Evolutionary conservation across 2,113 vertebrate genomes (phyloP).

Genomic region (Hystrix brachyura): DNA sequence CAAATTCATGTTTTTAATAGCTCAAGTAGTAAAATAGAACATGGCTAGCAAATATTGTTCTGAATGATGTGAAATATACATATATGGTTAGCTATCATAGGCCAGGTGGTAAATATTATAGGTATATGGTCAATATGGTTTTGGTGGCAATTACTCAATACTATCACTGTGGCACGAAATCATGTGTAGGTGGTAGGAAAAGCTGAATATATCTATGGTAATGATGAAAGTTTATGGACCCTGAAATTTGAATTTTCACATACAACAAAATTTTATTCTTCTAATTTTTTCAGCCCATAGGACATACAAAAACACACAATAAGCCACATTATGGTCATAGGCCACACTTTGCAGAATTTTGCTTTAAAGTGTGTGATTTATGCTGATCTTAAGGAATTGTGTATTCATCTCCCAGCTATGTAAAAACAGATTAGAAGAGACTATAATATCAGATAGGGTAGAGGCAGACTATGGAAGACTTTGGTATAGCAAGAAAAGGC

Average conservation of each 20-base stretch:
- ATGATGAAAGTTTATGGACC: neutral
- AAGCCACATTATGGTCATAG: neutral
- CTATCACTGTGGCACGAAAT: neutral
- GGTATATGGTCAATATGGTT: neutral
- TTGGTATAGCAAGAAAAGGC: neutral
- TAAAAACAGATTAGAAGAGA: neutral
- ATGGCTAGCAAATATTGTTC: neutral
- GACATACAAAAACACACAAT: neutral
- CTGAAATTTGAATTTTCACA: slow-evolving; percentile 32
- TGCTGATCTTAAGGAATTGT: neutral
- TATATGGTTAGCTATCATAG: neutral
- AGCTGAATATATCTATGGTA: neutral
- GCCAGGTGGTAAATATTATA: neutral
- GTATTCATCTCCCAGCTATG: neutral
- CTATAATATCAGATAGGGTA: neutral
- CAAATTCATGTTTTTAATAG: slow-evolving; percentile 7
- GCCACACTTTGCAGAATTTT: neutral
- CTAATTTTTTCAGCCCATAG: neutral
- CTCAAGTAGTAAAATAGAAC: neutral
- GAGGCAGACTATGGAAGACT: neutral
- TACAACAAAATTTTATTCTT: neutral
- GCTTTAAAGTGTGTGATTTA: neutral
- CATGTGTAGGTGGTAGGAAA: neutral
- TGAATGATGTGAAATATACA: neutral
- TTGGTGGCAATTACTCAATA: neutral